Base-by-base conservation (phyloP, 2,797 vertebrate species). In the Philypnodon macrostomus region DNA sequence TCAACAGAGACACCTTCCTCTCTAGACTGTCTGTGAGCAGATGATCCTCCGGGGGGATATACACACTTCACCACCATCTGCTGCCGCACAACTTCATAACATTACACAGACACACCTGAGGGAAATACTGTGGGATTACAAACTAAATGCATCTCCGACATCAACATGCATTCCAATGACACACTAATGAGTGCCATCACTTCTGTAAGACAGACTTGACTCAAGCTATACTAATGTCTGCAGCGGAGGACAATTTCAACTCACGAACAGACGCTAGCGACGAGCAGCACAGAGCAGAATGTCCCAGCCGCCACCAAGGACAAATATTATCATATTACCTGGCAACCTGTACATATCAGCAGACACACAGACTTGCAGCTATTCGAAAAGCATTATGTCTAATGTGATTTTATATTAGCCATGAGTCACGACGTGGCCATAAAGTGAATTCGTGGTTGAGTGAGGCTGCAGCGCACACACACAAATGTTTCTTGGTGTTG, bases 41-140 rank as follows among this genome's bases (percentile, higher is more conserved):
- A 82, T 77, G 61, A 85, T 77, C 51, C 77, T 74, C 72, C 58
- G 47, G 75, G 67, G 59, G 73, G 70, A 65, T 49, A 47, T 42
- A 40, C 47, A 68, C 59, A 46, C 53, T 58, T 58, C 73, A 58
- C 64, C 64, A 77, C 80, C 85, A 84, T 85, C 85, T 88, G 83
- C 63, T 71, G 48, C 56, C 24, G 30, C 30, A 2, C 24, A 47
- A 10, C 34, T 46, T 57, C 56, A 23, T 58, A 60, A 69, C 57
- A 15, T 24, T 55, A 39, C 58, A 47, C 40, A 27, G 36, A 37
- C 44, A 47, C 42, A 55, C 27, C 37, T 5, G 35, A 19, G 24
- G 27, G 18, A 23, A 6, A 39, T 27, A 47, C n/a, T n/a, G n/a
- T 24, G 12, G 14, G 16, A 17, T 18, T 53, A 36, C 3, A 51